These are phyloP conservation scores for Macrotis lagotis DNA, from an alignment of 2,113 vertebrate genomes.

Conservation along the genomic window DNA sequence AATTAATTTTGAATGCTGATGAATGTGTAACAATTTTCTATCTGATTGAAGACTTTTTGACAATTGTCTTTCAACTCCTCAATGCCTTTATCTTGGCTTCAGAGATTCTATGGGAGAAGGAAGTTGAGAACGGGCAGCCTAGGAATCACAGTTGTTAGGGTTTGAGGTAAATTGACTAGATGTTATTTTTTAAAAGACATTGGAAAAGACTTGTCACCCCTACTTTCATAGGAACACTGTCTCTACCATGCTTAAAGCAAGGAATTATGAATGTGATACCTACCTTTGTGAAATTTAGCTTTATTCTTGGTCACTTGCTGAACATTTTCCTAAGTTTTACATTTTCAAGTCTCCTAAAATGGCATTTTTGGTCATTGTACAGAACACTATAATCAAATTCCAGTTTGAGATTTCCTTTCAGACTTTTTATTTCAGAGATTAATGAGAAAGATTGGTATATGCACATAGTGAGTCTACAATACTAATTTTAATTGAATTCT, in stretches of 20 bases:
- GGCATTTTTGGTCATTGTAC: slow-evolving; percentile 5
- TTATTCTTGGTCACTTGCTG: slow-evolving; percentile 36
- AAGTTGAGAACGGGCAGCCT: neutral
- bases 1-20: slow-evolving; percentile 22
- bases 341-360: slow-evolving; percentile 48
- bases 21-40: slow-evolving; percentile 26
- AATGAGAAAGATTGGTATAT: slow-evolving; percentile 5
- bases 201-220: neutral
- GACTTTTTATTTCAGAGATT: slow-evolving; percentile 9
- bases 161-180: slow-evolving; percentile 37
- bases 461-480: slow-evolving; percentile 7
- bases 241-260: slow-evolving; percentile 16
- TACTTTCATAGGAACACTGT: slow-evolving; percentile 29
- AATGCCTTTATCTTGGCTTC: slow-evolving; percentile 50
- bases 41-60: slow-evolving; percentile 8
- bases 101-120: slow-evolving; percentile 15
- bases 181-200: slow-evolving; percentile 34
- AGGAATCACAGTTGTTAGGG: slow-evolving; percentile 32
- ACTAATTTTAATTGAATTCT: slow-evolving; percentile 41
- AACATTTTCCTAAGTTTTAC: slow-evolving; percentile 45
- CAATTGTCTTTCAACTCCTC: neutral
- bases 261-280: slow-evolving; percentile 30
- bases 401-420: neutral
- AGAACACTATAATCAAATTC: neutral
- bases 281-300: slow-evolving; percentile 35